A percentile compares a stretch with the other conserved stretches of the same genome.
These are phyloP conservation scores for Alces alces DNA, from an alignment of 2,113 vertebrate genomes.

Conservation along the genomic window DNA sequence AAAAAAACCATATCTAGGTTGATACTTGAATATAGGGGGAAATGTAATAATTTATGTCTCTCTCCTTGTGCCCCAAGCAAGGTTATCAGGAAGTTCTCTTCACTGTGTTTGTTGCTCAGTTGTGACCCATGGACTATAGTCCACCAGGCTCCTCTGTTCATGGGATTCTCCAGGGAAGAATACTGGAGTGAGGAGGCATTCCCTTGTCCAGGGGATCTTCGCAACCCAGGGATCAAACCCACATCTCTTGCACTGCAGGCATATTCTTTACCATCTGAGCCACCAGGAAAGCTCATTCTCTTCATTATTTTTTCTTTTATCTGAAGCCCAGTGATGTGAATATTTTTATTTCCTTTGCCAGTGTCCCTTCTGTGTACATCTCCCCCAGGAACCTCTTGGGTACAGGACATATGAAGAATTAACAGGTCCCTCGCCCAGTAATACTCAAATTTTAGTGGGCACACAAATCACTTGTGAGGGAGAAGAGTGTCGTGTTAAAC, in stretches of 20 bases:
- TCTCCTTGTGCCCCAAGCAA: neutral
- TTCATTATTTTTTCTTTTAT: neutral
- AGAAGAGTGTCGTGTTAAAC: neutral
- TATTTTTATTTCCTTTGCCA: neutral
- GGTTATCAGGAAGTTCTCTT: neutral
- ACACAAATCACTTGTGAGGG: neutral
- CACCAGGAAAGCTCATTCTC: neutral
- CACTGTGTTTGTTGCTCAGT: neutral
- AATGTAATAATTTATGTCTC: neutral
- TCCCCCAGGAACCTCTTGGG: neutral
- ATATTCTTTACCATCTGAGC: neutral
- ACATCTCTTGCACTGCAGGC: neutral
- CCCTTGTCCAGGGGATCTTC: neutral
- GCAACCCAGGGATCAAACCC: neutral
- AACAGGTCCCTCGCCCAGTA: neutral
- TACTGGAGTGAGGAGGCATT: neutral
- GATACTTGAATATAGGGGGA: neutral
- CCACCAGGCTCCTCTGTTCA: neutral
- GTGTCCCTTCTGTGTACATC: neutral
- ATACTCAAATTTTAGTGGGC: neutral
- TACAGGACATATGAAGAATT: neutral
- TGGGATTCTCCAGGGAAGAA: neutral
- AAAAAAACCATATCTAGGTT: neutral
- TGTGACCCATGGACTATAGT: neutral
- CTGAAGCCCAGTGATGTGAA: neutral